A percentile compares a stretch with the other conserved stretches of the same genome.
phyloP scores from a whole-genome alignment of 2,888 invertebrate species.

The Eristalis tenax region DNA sequence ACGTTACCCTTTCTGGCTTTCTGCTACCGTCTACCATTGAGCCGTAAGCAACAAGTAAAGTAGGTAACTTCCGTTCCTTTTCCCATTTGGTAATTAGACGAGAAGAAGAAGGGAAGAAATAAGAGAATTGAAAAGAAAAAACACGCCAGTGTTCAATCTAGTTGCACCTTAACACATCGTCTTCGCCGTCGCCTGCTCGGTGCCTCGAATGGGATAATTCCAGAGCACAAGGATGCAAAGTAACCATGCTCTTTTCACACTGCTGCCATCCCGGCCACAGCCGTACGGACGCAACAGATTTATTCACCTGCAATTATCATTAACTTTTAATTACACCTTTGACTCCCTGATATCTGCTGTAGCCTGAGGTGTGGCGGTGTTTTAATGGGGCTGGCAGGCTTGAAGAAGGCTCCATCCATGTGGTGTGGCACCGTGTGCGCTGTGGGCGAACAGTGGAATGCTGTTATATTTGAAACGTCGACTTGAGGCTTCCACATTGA shows the following conservation, averaged over 20 bases:
- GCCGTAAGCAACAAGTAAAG: constrained; percentile 51
- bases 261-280: background rate
- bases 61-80: constrained; percentile 30
- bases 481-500: constrained; percentile 44
- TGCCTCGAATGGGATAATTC: constrained; percentile 40
- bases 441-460: constrained; percentile 34
- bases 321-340: constrained; percentile 70
- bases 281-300: constrained; percentile 40
- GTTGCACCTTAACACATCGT: background rate
- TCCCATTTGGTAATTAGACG: constrained; percentile 31
- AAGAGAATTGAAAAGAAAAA: background rate
- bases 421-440: constrained; percentile 22
- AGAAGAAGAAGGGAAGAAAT: constrained; percentile 4
- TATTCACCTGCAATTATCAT: constrained; percentile 52
- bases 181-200: background rate
- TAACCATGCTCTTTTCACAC: background rate
- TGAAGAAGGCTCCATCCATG: background rate
- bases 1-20: background rate
- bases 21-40: no score
- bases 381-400: background rate
- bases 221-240: constrained; percentile 3
- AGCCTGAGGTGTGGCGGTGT: background rate
- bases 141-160: background rate
- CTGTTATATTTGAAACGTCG: constrained; percentile 55
- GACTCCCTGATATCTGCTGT: constrained; percentile 26